A percentile compares a stretch with the other conserved stretches of the same genome.
These are phyloP conservation scores for Latrodectus hesperus DNA, from an alignment of 2,888 invertebrate genomes.

Conservation along the genomic window DNA sequence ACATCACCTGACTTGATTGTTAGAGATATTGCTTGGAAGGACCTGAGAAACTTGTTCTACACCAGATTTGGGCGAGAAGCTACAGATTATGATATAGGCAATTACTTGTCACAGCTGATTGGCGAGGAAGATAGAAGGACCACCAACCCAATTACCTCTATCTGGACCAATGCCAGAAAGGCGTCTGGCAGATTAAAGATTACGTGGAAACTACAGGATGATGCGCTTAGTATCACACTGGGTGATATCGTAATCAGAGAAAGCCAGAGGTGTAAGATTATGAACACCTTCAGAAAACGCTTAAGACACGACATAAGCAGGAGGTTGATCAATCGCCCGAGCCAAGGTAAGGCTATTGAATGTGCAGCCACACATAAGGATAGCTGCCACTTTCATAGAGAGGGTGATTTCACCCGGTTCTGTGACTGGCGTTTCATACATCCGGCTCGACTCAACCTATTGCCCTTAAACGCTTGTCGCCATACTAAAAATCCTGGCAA, in stretches of 20 bases:
- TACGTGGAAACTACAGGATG: not conserved
- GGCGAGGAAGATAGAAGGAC: not conserved
- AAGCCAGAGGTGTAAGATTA: not conserved
- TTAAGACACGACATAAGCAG: rapidly evolving
- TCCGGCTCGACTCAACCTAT: no score
- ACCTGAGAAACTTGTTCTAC: rapidly evolving
- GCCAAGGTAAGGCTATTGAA: not conserved
- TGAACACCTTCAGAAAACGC: no score
- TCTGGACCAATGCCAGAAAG: not conserved
- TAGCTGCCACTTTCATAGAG: not conserved
- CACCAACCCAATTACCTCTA: not conserved
- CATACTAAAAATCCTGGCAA: rapidly evolving
- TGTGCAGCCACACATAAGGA: not conserved
- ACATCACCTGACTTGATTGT: rapidly evolving
- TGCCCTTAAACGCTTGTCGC: not conserved
- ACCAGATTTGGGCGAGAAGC: not conserved
- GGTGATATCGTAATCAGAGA: not conserved
- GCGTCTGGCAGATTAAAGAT: not conserved
- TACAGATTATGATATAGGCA: not conserved
- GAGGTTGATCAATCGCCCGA: rapidly evolving
- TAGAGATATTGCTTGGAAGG: rapidly evolving
- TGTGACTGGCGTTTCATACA: slow-evolving; percentile 11
- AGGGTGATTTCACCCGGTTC: not conserved
- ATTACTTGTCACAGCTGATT: rapidly evolving
- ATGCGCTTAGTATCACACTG: rapidly evolving